Evolutionary conservation across 2,797 vertebrate species (phyloP), one percentile per base, ranked within the genome.

Genomic region (Nothura maculosa): DNA sequence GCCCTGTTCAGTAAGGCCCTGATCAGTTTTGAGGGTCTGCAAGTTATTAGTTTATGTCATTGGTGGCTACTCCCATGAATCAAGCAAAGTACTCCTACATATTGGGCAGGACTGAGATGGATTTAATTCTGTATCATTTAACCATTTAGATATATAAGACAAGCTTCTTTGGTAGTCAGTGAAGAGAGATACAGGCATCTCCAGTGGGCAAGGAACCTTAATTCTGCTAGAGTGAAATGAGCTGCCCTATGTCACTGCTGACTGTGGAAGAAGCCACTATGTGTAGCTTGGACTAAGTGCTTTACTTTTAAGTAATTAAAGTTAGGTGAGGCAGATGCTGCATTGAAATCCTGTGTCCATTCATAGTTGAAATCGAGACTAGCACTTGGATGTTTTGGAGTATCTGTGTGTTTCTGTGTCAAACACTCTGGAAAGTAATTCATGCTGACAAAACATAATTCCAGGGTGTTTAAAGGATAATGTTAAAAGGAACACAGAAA

Each of bases 111-210:
- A 45, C 27, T 12, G 19, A 40, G 48, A 20, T 48, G 17, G 24
- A 6, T 77, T 90, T 87, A 0, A 25, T 54, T 84, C 21, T 54
- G 72, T n/a, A 68, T 13, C 48, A 47, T 76, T 38, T 34, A 73
- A 77, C n/a, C 8, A 18, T 73, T 73, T 69, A 45, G 24, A 55
- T 77, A 45, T 28, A 18, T 66, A 34, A 24, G 34, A 43, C 17
- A 48, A 84, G 4, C 10, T 83, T 8, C 60, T 61, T 64, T 43
- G 34, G 43, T 34, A 55, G 55, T 48, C 54, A 52, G 28, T 3
- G 42, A 34, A 58, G 15, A 30, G 12, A 0, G 0, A 43, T 7
- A 32, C 48, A 52, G 8, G 19, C 12, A 40, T 12, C 8, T 15
- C 25, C 9, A 15, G 27, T 34, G 50, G 30, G 38, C 14, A 43